phyloP scores from a whole-genome alignment of 2,797 vertebrate species.

The Eospalax fontanierii region DNA sequence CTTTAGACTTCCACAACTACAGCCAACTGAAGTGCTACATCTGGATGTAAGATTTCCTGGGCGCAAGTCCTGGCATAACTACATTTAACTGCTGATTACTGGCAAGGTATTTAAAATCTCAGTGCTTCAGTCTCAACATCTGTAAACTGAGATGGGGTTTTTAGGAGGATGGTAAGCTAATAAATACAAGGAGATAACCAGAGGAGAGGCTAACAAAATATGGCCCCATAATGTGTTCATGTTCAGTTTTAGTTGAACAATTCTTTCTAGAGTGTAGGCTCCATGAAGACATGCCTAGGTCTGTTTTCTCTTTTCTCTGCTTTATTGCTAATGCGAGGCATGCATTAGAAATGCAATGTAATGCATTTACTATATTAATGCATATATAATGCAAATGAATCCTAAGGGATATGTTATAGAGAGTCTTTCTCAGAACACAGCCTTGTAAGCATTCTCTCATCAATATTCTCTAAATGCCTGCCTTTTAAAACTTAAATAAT shows the following conservation, averaged over 20 bases:
- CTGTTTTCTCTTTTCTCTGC: background rate
- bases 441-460: background rate
- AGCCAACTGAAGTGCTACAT: background rate
- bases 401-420: background rate
- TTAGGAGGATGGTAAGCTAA: background rate
- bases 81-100: background rate
- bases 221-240: background rate
- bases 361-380: background rate
- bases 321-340: background rate
- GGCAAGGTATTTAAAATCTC: background rate
- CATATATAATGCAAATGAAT: constrained; percentile 24
- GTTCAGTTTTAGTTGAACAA: background rate
- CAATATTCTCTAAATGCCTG: background rate
- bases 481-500: constrained; percentile 16
- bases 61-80: background rate
- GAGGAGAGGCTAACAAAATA: background rate
- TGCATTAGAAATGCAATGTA: background rate
- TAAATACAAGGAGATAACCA: background rate
- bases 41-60: background rate
- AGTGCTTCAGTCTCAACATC: background rate
- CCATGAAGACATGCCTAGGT: background rate
- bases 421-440: constrained; percentile 9
- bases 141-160: background rate
- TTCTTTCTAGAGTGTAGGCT: constrained; percentile 19
- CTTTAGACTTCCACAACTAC: background rate